A percentile compares a stretch with the other conserved stretches of the same genome.
Conservation (phyloP, 2,113 vertebrate genomes). For the Heliornis fulica region DNA sequence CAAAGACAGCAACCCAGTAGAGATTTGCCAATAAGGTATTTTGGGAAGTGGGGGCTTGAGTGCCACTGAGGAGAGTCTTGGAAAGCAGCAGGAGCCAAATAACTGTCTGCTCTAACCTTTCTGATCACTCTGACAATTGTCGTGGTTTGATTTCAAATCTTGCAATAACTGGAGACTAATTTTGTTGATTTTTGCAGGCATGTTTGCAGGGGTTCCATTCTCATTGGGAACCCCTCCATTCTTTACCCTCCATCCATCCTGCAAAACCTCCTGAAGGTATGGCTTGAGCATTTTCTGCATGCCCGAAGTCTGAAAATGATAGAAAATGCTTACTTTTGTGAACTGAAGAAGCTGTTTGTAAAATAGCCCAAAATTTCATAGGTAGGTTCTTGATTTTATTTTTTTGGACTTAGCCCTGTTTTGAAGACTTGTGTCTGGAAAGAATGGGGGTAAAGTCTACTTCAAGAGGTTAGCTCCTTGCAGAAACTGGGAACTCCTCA, state of each 20-base stretch:
- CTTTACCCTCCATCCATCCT: not conserved
- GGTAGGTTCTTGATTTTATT: not conserved
- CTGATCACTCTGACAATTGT: not conserved
- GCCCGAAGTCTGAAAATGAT: not conserved
- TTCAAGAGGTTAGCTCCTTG: not conserved
- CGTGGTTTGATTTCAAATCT: not conserved
- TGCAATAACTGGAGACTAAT: not conserved
- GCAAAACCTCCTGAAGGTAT: not conserved
- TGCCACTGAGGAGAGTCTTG: not conserved
- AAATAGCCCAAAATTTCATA: not conserved
- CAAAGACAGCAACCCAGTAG: not conserved
- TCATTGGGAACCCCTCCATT: accelerated
- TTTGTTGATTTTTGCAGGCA: not conserved
- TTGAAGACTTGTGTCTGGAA: not conserved
- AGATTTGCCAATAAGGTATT: not conserved
- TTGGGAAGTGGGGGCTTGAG: not conserved
- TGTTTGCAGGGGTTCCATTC: no score
- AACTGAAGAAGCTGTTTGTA: not conserved
- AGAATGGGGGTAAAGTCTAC: not conserved
- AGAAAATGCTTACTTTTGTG: not conserved
- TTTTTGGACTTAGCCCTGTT: not conserved
- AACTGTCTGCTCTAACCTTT: not conserved
- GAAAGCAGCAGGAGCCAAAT: not conserved
- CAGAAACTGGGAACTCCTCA: not conserved
- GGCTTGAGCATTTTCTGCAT: not conserved